Percentiles rank a stretch among this genome's conserved stretches.
Conservation (phyloP, 2,888 invertebrate species). For the Halictus quadricinctus region DNA sequence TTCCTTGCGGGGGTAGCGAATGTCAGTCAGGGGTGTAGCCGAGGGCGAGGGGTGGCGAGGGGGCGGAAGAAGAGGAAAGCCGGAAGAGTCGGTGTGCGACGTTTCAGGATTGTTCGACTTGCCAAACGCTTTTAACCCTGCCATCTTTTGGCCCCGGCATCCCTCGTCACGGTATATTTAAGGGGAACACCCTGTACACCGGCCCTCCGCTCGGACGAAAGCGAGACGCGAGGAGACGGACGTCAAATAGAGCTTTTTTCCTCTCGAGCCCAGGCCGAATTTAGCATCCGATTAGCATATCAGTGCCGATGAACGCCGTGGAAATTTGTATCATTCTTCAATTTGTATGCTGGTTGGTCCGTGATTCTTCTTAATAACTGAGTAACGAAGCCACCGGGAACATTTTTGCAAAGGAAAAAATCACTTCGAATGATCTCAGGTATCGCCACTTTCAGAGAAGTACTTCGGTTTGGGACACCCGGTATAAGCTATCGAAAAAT, state of each 20-base stretch:
- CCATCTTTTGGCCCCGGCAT: conserved; percentile 21
- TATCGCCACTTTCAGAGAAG: no score
- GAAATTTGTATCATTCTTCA: conserved; percentile 38
- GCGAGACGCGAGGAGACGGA: conserved; percentile 24
- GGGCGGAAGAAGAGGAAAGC: conserved; percentile 42
- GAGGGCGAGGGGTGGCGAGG: background rate
- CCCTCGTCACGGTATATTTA: conserved; percentile 38
- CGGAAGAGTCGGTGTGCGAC: conserved; percentile 40
- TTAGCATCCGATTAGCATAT: conserved; percentile 41
- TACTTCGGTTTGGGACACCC: no score
- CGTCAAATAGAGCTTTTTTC: conserved; percentile 7
- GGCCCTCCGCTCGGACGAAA: conserved; percentile 2
- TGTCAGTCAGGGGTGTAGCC: conserved; percentile 56
- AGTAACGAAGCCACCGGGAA: no score
- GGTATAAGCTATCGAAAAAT: background rate
- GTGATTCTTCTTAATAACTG: no score
- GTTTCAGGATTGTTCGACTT: conserved; percentile 55
- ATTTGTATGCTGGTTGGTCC: no score
- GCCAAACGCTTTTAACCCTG: conserved; percentile 58
- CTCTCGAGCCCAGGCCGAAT: background rate
- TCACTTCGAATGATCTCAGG: no score
- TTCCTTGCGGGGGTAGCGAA: conserved; percentile 59
- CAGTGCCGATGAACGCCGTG: conserved; percentile 21
- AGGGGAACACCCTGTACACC: conserved; percentile 29
- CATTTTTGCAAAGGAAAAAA: no score